Evolutionary conservation across 1,140 invertebrate genomes (phyloP).

Genomic region (Brachionus manjavacas): DNA sequence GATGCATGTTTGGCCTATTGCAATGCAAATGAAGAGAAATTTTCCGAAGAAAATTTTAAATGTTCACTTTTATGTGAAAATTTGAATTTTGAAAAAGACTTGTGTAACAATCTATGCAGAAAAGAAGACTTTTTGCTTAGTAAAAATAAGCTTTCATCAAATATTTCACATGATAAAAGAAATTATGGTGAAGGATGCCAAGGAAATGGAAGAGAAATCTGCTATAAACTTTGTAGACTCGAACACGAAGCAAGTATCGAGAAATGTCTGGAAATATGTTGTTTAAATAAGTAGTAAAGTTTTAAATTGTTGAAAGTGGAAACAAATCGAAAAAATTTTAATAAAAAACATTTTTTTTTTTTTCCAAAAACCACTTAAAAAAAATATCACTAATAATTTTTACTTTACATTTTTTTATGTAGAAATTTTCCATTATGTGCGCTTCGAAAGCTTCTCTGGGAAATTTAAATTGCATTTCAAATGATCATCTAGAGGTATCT

Average conservation of each 20-base stretch:
- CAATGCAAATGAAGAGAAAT: background rate
- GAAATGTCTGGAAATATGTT: background rate
- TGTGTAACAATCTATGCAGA: background rate
- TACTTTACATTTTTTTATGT: too few relatives aligned
- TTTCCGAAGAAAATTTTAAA: background rate
- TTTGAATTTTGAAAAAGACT: background rate
- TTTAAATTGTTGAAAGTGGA: too few relatives aligned
- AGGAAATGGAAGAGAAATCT: constrained; percentile 13
- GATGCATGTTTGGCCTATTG: background rate
- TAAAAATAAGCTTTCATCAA: background rate
- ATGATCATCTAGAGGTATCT: too few relatives aligned
- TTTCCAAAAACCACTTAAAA: too few relatives aligned
- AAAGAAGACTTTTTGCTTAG: background rate
- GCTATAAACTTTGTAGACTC: constrained; percentile 21
- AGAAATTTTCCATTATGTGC: too few relatives aligned
- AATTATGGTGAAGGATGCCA: background rate
- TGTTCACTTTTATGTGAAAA: background rate
- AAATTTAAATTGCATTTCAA: too few relatives aligned
- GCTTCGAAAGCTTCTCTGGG: too few relatives aligned
- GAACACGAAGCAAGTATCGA: background rate
- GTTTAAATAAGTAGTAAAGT: background rate
- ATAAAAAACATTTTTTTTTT: too few relatives aligned
- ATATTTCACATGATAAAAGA: background rate
- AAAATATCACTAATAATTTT: too few relatives aligned
- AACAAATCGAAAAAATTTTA: too few relatives aligned